These are phyloP conservation scores for Lepisosteus oculatus DNA, from an alignment of 2,113 vertebrate species.

Conservation along the genomic window DNA sequence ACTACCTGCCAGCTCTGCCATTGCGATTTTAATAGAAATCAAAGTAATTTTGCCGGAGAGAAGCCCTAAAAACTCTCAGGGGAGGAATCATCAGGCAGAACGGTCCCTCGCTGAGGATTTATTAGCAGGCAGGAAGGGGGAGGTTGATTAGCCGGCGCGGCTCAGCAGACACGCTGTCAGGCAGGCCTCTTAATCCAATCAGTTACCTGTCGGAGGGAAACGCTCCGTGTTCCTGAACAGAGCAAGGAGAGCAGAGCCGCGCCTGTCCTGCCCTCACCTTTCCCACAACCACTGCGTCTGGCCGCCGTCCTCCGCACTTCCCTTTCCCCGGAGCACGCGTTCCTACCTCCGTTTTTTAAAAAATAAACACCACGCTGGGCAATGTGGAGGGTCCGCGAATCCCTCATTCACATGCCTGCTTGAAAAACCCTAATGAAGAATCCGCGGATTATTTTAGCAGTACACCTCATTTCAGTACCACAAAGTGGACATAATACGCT, in stretches of 20 bases:
- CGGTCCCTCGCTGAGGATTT: conserved; percentile 69
- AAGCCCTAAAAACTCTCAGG: conserved; percentile 71
- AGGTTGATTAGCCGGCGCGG: conserved; percentile 70
- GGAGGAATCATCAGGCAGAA: conserved; percentile 77
- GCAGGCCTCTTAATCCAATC: conserved; percentile 70
- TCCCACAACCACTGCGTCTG: conserved; percentile 6
- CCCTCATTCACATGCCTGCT: no score
- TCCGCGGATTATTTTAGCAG: no score
- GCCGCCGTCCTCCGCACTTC: conserved; percentile 8
- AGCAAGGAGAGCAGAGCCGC: conserved; percentile 25
- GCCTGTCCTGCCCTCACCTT: neutral
- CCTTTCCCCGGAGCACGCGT: neutral
- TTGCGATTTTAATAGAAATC: conserved; percentile 72
- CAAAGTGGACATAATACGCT: no score
- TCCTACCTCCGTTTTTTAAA: no score
- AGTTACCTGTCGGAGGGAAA: conserved; percentile 66
- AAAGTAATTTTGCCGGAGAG: conserved; percentile 56
- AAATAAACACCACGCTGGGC: no score
- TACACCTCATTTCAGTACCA: no score
- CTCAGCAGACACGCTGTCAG: conserved; percentile 74
- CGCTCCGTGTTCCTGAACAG: conserved; percentile 32
- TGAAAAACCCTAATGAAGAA: no score
- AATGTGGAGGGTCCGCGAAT: no score
- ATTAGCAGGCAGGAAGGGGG: conserved; percentile 73
- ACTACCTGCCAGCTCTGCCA: conserved; percentile 62